Conservation (phyloP, 2,888 invertebrate genomes). For the Mellilla xanthometata region DNA sequence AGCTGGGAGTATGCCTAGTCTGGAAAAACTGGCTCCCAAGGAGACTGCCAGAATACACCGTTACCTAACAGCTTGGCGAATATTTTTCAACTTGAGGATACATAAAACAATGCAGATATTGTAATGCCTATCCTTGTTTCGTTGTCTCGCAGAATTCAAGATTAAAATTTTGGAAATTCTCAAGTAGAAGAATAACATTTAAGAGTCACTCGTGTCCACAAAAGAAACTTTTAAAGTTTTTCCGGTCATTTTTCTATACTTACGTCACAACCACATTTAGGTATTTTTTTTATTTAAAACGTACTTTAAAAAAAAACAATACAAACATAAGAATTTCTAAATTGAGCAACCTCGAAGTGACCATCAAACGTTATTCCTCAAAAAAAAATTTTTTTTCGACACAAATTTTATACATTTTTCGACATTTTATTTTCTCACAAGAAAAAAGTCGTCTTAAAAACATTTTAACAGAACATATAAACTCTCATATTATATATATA, state of each 20-base stretch:
- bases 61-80: too few species aligned
- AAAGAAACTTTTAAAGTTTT: slow-evolving; percentile 60
- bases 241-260: slow-evolving; percentile 49
- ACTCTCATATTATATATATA: too few species aligned
- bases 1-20: too few species aligned
- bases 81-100: too few species aligned
- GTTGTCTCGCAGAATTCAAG: slow-evolving; percentile 20
- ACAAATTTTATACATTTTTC: too few species aligned
- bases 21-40: too few species aligned
- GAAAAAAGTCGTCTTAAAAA: too few species aligned
- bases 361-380: slow-evolving; percentile 70
- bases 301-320: slow-evolving; percentile 45
- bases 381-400: slow-evolving; percentile 12
- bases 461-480: too few species aligned
- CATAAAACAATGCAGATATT: slow-evolving; percentile 19
- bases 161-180: slow-evolving; percentile 25
- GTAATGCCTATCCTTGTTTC: neutral
- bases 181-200: slow-evolving; percentile 66
- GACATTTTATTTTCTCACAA: too few species aligned
- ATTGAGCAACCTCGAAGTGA: slow-evolving; percentile 75
- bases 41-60: too few species aligned
- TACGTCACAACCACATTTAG: slow-evolving; percentile 75
- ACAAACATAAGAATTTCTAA: slow-evolving; percentile 59
- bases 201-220: slow-evolving; percentile 54
- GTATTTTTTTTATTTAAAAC: slow-evolving; percentile 45